Conservation (phyloP, 2,113 vertebrate species). For the Stomatorhinus ivindoensis region DNA sequence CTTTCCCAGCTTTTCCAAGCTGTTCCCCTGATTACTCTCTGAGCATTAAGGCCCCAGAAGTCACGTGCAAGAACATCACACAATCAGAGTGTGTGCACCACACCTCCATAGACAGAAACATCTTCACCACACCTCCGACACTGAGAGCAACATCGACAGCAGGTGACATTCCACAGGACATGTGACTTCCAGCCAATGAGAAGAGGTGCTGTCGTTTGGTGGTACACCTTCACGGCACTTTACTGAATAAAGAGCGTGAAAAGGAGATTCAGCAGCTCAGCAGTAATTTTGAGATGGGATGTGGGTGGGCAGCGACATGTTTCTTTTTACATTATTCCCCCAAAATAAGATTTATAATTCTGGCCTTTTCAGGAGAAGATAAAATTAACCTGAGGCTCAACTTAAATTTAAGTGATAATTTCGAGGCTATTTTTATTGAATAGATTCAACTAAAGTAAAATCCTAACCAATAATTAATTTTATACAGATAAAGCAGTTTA, state of each 20-base stretch:
- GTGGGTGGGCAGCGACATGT: background rate
- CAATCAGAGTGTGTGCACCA: too few species aligned
- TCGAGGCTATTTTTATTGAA: background rate
- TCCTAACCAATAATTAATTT: background rate
- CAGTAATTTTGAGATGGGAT: background rate
- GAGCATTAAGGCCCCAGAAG: background rate
- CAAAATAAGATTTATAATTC: background rate
- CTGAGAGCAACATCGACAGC: background rate
- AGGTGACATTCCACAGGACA: background rate
- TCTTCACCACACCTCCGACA: background rate
- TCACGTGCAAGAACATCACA: background rate
- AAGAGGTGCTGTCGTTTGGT: background rate
- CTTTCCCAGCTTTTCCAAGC: constrained; percentile 32
- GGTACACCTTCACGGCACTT: background rate
- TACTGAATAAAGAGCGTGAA: too few species aligned
- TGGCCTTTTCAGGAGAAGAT: background rate
- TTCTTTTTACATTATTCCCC: background rate
- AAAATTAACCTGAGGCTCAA: background rate
- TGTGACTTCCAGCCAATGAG: background rate
- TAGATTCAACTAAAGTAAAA: background rate
- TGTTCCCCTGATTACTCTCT: constrained; percentile 17
- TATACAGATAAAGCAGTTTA: background rate
- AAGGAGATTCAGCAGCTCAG: background rate
- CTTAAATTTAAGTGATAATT: background rate
- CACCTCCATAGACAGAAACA: background rate